Evolutionary conservation across 2,888 invertebrate species (phyloP).

Genomic region (Noctua janthina): DNA sequence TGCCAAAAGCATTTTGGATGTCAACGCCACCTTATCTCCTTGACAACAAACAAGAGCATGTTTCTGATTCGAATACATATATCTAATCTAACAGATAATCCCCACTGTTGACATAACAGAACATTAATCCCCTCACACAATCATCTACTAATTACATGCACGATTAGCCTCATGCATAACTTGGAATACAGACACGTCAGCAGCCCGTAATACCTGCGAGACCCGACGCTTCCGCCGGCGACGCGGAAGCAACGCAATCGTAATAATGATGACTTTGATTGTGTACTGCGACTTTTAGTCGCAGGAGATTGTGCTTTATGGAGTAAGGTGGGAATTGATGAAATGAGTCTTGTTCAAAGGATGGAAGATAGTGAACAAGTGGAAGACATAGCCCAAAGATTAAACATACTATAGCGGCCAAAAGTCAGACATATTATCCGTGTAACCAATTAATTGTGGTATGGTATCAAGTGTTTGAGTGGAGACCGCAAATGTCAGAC

Average conservation of each 20-base stretch:
- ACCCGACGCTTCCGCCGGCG: slow-evolving; percentile 69
- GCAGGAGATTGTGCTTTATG: slow-evolving; percentile 10
- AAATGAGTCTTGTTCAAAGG: too few relatives aligned
- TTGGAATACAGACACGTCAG: slow-evolving; percentile 14
- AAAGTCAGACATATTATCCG: neutral
- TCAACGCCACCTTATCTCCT: neutral
- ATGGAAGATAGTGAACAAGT: neutral
- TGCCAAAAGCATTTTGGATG: neutral
- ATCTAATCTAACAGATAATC: slow-evolving; percentile 13
- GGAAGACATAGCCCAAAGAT: neutral
- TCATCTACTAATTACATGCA: slow-evolving; percentile 33
- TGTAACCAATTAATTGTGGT: neutral
- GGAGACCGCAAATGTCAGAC: neutral
- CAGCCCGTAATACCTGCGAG: slow-evolving; percentile 50
- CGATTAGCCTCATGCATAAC: slow-evolving; percentile 33
- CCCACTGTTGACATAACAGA: slow-evolving; percentile 26
- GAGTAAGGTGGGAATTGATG: neutral
- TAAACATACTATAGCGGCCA: neutral
- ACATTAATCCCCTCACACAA: slow-evolving; percentile 21
- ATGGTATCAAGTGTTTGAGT: neutral
- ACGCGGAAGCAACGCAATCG: slow-evolving; percentile 70
- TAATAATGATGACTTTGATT: slow-evolving; percentile 66
- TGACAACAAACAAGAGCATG: neutral
- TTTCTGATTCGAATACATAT: neutral
- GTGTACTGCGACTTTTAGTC: slow-evolving; percentile 25